phyloP scores from a whole-genome alignment of 2,797 vertebrate genomes.

The Gobionotothen gibberifrons region DNA sequence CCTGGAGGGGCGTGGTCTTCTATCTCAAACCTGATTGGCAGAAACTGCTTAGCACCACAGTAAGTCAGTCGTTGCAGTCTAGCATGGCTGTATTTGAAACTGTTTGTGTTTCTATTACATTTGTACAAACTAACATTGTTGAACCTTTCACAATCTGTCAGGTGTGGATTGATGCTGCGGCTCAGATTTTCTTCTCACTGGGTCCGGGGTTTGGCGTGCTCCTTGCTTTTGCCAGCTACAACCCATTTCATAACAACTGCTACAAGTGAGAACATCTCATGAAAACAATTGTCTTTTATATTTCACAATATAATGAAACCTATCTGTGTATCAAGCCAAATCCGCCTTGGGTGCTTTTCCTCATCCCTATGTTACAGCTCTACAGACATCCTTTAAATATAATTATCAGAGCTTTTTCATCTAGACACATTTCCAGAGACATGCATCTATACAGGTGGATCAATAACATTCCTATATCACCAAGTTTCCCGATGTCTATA shows the following conservation, averaged over 20 bases:
- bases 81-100: not conserved
- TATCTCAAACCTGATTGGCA: conserved; percentile 96
- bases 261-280: conserved; percentile 89
- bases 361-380: not conserved
- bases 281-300: not conserved
- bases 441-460: not conserved
- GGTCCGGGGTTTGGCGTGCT: conserved; percentile 97
- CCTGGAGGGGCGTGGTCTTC: conserved; percentile 96
- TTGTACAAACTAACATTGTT: not conserved
- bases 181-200: conserved; percentile 98
- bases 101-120: not conserved
- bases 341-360: not conserved
- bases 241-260: conserved; percentile 99
- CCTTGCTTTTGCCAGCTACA: conserved; percentile 97
- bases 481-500: not conserved
- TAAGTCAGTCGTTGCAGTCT: conserved; percentile 68
- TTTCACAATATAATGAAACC: not conserved
- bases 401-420: not conserved
- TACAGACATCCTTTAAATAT: not conserved
- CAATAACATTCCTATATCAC: not conserved
- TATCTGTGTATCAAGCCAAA: not conserved
- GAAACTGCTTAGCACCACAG: conserved; percentile 92
- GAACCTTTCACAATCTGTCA: conserved; percentile 63
- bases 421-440: not conserved
- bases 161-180: conserved; percentile 98